phyloP scores from a whole-genome alignment of 2,888 invertebrate genomes.

The Metalampra italica region DNA sequence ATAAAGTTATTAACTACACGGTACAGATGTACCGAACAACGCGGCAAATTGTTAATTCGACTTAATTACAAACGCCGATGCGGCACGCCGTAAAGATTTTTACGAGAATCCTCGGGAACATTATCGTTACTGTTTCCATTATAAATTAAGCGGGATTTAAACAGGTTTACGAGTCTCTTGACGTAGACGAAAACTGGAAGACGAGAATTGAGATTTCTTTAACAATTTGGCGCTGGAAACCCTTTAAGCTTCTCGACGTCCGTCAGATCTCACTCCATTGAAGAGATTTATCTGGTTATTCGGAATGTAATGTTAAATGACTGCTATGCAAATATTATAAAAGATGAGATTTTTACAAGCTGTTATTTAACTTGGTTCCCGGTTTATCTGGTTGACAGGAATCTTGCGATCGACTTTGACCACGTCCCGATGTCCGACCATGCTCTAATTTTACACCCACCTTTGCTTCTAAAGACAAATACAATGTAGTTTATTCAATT shows the following conservation, averaged over 20 bases:
- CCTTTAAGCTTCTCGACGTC: neutral
- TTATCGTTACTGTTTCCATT: slow-evolving; percentile 62
- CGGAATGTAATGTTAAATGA: too few relatives aligned
- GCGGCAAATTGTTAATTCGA: slow-evolving; percentile 64
- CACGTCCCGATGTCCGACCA: too few relatives aligned
- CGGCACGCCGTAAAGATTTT: slow-evolving; percentile 59
- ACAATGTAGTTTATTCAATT: too few relatives aligned
- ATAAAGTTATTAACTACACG: slow-evolving; percentile 57
- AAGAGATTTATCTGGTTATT: too few relatives aligned
- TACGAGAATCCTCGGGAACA: slow-evolving; percentile 47
- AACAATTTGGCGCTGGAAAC: neutral
- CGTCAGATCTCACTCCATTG: too few relatives aligned
- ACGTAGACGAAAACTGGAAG: slow-evolving; percentile 4
- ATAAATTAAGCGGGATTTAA: slow-evolving; percentile 55
- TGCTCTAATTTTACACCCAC: too few relatives aligned
- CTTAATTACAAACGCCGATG: slow-evolving; percentile 61
- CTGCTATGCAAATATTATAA: too few relatives aligned
- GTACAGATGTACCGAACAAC: slow-evolving; percentile 59
- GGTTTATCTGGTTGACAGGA: too few relatives aligned
- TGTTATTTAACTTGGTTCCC: too few relatives aligned
- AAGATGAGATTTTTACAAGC: too few relatives aligned
- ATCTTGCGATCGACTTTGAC: too few relatives aligned
- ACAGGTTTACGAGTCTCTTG: slow-evolving; percentile 8
- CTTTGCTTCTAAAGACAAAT: too few relatives aligned
- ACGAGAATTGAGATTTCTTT: neutral